Evolutionary conservation across 2,888 invertebrate species (phyloP), one percentile per base, ranked within the genome.

Genomic region (Acanthoscelides obtectus): DNA sequence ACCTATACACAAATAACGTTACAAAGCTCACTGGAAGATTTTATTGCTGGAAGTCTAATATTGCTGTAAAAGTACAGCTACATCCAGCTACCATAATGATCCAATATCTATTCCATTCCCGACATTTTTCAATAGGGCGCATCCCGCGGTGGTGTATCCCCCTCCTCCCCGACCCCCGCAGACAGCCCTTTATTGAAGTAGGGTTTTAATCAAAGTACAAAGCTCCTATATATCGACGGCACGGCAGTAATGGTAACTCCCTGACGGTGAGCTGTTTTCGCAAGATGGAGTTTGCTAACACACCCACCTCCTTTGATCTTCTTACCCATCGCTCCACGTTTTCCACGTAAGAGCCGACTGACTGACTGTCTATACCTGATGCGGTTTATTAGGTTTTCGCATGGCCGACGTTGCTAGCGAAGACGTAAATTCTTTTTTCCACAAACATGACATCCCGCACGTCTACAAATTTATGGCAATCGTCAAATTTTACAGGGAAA

Each of bases 291-390:
- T 82, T 82, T 82, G 77, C 81, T 73, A 79, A 82, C 82, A 82
- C 82, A 80, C 81, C 81, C 81, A 78, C 78, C 76, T 74, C 74
- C 81, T 82, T 82, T 81, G 81, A 82, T 81, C 79, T 81, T 77
- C 76, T 76, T 75, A 79, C 79, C 81, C 80, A 81, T 81, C 81
- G 80, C 80, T 73, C 72, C 76, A 73, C 75, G 74, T 77, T 80
- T 80, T 80, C 79, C 81, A 80, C 81, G 81, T 77, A 77, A 75
- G 67, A 63, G 45, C 45, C 17, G 45, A 12, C 45, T 45, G 45
- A 45, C 45, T 45, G 12, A 45, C 45, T 45, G 3, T 45, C 45
- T 45, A 17, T 12, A 45, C 45, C 45, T 45, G 45, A 12, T 45
- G 45, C 12, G 45, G 45, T 45, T 45, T 45, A 45, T 45, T 45